Conservation (phyloP, 2,888 invertebrate species). For the Noctua fimbriata region DNA sequence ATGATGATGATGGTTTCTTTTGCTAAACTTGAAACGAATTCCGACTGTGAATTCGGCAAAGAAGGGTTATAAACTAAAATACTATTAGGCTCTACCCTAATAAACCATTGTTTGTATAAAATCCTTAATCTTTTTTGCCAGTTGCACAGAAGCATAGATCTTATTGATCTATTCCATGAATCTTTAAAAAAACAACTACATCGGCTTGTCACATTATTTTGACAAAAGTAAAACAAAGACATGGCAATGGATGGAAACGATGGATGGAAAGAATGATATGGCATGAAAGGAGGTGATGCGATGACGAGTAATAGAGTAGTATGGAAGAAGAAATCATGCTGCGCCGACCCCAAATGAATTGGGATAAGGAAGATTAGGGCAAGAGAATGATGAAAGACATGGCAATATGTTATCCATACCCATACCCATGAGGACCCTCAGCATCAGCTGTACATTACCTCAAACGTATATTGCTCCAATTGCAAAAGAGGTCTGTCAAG, state of each 20-base stretch:
- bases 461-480: constrained; percentile 11
- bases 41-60: background rate
- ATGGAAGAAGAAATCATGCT: no score
- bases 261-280: no score
- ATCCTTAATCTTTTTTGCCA: background rate
- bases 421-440: background rate
- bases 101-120: background rate
- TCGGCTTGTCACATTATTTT: background rate
- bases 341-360: no score
- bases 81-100: background rate
- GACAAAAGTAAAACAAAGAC: background rate
- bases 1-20: background rate
- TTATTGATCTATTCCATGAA: no score
- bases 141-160: background rate
- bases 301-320: no score
- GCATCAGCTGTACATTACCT: background rate
- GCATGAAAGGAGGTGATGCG: no score
- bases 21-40: background rate
- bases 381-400: background rate
- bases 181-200: background rate
- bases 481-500: constrained; percentile 22
- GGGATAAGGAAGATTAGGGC: no score
- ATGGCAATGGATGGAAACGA: no score
- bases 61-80: background rate
- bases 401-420: background rate